Percentiles rank a stretch among this genome's conserved stretches.
phyloP scores from a whole-genome alignment of 2,797 vertebrate genomes.

The Coendou prehensilis region DNA sequence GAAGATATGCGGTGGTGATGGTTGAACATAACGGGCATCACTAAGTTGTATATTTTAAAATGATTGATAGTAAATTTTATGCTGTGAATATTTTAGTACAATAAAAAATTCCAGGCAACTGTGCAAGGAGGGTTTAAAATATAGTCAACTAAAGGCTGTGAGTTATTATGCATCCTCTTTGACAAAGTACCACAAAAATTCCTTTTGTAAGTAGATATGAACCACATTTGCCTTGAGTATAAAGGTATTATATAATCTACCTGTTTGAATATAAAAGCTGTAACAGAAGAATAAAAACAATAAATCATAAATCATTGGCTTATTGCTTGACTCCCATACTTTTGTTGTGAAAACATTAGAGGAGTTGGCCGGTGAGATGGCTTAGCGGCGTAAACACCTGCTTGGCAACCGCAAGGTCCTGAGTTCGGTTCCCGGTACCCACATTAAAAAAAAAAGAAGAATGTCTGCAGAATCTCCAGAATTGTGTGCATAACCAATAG shows the following conservation, averaged over 20 bases:
- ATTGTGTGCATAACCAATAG: background rate
- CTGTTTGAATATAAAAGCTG: constrained; percentile 9
- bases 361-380: no score
- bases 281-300: background rate
- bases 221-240: background rate
- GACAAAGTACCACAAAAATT: background rate
- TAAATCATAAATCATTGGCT: background rate
- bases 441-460: background rate
- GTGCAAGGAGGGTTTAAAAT: background rate
- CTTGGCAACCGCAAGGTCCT: no score
- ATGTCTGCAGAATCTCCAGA: background rate
- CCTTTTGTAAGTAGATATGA: background rate
- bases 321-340: background rate
- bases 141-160: background rate
- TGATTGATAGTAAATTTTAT: background rate
- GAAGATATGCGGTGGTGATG: background rate
- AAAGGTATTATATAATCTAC: background rate
- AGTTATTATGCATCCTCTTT: background rate
- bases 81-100: background rate
- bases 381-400: no score
- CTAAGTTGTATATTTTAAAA: background rate
- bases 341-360: background rate
- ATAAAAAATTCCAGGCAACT: background rate
- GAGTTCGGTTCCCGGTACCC: no score
- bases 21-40: background rate